phyloP scores from a whole-genome alignment of 2,888 invertebrate species.

The Caenorhabditis parvicauda region DNA sequence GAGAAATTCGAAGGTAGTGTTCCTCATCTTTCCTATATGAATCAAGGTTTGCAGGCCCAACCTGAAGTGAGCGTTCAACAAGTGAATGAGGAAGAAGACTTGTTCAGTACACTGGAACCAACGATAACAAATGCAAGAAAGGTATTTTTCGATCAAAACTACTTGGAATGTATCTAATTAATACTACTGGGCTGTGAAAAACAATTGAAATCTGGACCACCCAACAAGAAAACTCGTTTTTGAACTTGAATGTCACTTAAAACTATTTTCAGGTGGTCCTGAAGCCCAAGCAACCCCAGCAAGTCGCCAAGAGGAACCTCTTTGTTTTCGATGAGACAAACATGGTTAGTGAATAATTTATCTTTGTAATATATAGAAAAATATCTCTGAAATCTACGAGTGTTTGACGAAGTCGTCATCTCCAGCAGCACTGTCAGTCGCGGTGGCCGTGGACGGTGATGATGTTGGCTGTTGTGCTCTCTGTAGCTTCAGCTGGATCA shows the following conservation, averaged over 20 bases:
- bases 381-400: neutral
- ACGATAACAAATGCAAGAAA: slow-evolving; percentile 53
- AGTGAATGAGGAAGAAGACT: slow-evolving; percentile 42
- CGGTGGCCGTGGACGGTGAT: neutral
- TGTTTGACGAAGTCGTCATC: slow-evolving; percentile 1
- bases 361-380: slow-evolving; percentile 18
- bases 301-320: slow-evolving; percentile 20
- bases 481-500: slow-evolving; percentile 38
- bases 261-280: slow-evolving; percentile 23
- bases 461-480: slow-evolving; percentile 8
- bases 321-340: slow-evolving; percentile 33
- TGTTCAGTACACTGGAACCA: slow-evolving; percentile 54
- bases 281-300: slow-evolving; percentile 10
- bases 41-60: slow-evolving; percentile 13
- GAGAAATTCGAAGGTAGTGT: slow-evolving; percentile 22
- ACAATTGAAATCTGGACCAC: too few relatives aligned
- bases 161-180: too few relatives aligned
- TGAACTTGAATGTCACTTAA: slow-evolving; percentile 1
- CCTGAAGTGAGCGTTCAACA: slow-evolving; percentile 10
- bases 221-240: too few relatives aligned
- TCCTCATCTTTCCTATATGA: neutral
- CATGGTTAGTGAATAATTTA: slow-evolving; percentile 13
- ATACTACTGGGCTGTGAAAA: too few relatives aligned
- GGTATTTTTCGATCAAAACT: slow-evolving; percentile 15
- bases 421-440: neutral